A percentile compares a stretch with the other conserved stretches of the same genome.
These are phyloP conservation scores for Macrophya alboannulata DNA, from an alignment of 2,888 invertebrate species.

Conservation along the genomic window DNA sequence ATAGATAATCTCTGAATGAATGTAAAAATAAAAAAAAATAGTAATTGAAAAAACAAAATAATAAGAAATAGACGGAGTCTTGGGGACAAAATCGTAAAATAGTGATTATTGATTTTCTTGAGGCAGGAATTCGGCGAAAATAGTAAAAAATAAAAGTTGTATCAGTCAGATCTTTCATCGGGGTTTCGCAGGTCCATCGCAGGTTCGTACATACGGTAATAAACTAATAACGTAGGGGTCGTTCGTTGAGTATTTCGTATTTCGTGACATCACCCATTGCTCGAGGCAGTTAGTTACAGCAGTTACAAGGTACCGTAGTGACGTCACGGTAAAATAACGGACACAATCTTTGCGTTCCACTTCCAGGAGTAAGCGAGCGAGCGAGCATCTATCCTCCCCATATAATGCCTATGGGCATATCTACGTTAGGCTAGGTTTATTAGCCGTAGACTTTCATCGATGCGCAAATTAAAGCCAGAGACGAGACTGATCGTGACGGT, in stretches of 20 bases:
- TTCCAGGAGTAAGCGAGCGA: conserved; percentile 59
- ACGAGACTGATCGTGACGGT: not conserved
- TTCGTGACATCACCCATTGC: conserved; percentile 65
- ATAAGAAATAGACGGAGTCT: not conserved
- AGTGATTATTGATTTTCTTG: not conserved
- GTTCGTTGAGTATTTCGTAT: conserved; percentile 28
- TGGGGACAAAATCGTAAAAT: not conserved
- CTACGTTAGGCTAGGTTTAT: conserved; percentile 33
- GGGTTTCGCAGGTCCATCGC: not conserved
- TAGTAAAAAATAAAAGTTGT: not conserved
- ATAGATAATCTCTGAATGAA: not conserved
- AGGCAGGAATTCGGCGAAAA: not conserved
- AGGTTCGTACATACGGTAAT: not conserved
- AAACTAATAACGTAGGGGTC: conserved; percentile 39
- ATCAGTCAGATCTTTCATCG: not conserved
- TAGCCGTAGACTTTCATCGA: conserved; percentile 31
- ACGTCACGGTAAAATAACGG: conserved; percentile 73
- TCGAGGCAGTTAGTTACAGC: conserved; percentile 61
- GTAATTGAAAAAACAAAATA: not conserved
- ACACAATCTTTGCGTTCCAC: conserved; percentile 72
- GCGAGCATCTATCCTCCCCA: conserved; percentile 43
- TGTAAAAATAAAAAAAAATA: not conserved
- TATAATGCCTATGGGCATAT: conserved; percentile 6
- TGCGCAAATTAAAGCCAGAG: conserved; percentile 8
- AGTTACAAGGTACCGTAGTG: conserved; percentile 67